Base-by-base conservation (phyloP, 2,113 vertebrate species). In the Saccopteryx leptura region DNA sequence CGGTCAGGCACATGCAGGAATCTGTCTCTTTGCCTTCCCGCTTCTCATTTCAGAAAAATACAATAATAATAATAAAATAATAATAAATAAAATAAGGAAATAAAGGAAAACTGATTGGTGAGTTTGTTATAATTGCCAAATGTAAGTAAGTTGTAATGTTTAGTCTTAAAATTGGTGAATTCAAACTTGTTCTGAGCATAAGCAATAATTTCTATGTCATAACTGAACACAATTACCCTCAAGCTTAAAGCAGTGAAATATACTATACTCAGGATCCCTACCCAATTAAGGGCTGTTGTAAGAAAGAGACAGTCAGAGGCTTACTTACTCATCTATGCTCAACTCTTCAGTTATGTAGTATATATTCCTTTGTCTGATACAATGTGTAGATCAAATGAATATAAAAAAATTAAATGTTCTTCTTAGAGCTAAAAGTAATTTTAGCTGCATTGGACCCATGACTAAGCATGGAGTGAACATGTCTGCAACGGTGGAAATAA, bases 371-470 rank as follows among this genome's bases (percentile, higher is more conserved):
- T 28, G 72, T 84, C 26, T 94, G 39, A n/a, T 81, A 61, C 18
- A 76, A 56, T 71, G n/a, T 86, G 24, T 89, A 91, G 52, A 31
- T 58, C 48, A 83, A 93, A 31, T 48, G 48, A 68, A 19, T 68
- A 50, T 61, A 66, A 86, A 65, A 95, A 88, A 75, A 82, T 24
- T 72, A 89, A 58, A 75, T 7, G 5, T 72, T 33, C 56, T 75
- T 82, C 71, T 90, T 82, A 90, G 3, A 52, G 21, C 54, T 85
- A 86, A 91, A 92, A 78, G 13, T 95, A 93, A 85, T 68, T 65
- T 17, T 48, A 96, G 5, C 14, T 82, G 39, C 68, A 74, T 82
- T 81, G 50, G 31, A 50, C 60, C 28, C 48, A n/a, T 85, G 21
- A 90, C 54, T 93, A 60, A 91, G 24, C 28, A 76, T 81, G 19